Conservation (phyloP, 23 tunicate species). For the Halocynthia aurantium region DNA sequence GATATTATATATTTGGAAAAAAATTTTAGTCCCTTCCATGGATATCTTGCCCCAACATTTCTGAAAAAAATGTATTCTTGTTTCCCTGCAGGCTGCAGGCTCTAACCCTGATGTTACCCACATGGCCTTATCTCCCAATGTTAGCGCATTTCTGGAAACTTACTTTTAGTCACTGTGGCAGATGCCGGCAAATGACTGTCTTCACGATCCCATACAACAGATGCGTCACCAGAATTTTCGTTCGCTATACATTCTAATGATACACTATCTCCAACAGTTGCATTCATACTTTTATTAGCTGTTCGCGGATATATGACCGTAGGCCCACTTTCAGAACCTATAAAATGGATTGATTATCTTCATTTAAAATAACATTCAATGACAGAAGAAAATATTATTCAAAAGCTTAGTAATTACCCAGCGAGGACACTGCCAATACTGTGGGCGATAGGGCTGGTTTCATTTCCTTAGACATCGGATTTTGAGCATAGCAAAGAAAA, state of each 20-base stretch:
- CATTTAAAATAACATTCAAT: too few relatives aligned
- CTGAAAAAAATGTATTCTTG: too few relatives aligned
- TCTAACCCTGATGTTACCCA: neutral
- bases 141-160: neutral
- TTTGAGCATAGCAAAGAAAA: slow-evolving; percentile 7
- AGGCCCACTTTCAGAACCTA: too few relatives aligned
- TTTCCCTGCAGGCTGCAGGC: neutral
- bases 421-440: too few relatives aligned
- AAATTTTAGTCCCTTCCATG: too few relatives aligned
- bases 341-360: too few relatives aligned
- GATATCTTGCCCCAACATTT: too few relatives aligned
- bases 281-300: neutral
- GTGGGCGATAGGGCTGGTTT: too few relatives aligned
- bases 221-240: neutral
- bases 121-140: neutral
- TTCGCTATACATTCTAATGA: slow-evolving; percentile 9
- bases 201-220: slow-evolving; percentile 7
- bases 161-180: slow-evolving; percentile 6
- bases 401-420: too few relatives aligned
- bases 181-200: slow-evolving; percentile 8
- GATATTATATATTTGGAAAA: too few relatives aligned
- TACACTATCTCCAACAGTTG: neutral
- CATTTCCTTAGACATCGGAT: slow-evolving; percentile 5
- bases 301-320: too few relatives aligned
- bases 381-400: too few relatives aligned